These are phyloP conservation scores for Sceloporus undulatus DNA, from an alignment of 2,113 vertebrate species.

Conservation along the genomic window DNA sequence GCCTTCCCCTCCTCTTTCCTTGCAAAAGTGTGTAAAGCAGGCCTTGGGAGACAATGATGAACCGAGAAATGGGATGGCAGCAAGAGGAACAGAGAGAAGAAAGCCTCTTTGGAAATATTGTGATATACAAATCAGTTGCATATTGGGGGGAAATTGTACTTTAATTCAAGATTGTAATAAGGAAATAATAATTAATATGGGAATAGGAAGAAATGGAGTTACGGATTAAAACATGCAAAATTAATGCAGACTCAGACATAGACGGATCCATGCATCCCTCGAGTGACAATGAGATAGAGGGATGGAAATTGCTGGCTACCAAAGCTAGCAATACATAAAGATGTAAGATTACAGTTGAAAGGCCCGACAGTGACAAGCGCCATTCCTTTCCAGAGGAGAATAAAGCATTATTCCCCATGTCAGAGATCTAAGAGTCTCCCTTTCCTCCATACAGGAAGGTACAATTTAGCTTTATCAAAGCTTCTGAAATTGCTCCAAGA, in stretches of 20 bases:
- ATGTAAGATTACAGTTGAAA: neutral
- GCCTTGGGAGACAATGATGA: too few relatives aligned
- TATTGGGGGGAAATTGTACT: too few relatives aligned
- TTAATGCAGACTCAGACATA: too few relatives aligned
- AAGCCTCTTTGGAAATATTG: too few relatives aligned
- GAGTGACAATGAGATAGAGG: neutral
- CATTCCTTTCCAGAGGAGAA: neutral
- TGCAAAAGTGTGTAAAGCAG: too few relatives aligned
- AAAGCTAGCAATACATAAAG: neutral
- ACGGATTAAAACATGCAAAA: neutral
- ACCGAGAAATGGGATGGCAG: too few relatives aligned
- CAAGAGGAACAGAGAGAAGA: too few relatives aligned
- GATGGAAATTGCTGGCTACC: neutral
- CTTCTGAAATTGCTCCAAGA: conserved; percentile 18
- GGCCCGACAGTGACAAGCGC: neutral
- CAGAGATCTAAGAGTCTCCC: neutral
- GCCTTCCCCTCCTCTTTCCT: too few relatives aligned
- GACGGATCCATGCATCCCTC: neutral
- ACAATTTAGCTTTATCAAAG: conserved; percentile 12
- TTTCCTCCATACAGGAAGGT: neutral
- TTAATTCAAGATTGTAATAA: neutral
- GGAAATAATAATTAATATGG: neutral
- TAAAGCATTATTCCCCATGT: neutral
- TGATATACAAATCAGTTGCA: too few relatives aligned
- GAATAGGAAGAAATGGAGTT: neutral